phyloP scores from a whole-genome alignment of 1,140 invertebrate genomes.

The Sesamia nonagrioides region DNA sequence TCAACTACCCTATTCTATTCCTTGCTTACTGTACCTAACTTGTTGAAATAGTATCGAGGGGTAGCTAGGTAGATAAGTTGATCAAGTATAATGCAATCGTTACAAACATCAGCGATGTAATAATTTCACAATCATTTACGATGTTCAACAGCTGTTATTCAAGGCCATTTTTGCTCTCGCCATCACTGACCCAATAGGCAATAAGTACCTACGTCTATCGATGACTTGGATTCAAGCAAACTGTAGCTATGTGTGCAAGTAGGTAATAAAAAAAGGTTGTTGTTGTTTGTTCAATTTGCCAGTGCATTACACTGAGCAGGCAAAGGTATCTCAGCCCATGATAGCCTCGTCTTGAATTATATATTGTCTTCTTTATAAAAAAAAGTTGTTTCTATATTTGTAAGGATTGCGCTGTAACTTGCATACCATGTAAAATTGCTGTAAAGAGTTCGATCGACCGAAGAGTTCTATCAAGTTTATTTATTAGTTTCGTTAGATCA shows the following conservation, averaged over 20 bases:
- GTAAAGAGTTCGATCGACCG: neutral
- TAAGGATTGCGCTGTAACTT: slow-evolving; percentile 4
- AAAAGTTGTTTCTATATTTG: neutral
- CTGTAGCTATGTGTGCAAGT: neutral
- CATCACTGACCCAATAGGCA: slow-evolving; percentile 13
- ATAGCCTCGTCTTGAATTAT: no score
- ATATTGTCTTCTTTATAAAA: no score
- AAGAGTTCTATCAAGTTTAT: neutral
- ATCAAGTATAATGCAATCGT: neutral
- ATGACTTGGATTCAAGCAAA: neutral
- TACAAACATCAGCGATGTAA: neutral
- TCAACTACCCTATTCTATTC: no score
- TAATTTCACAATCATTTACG: neutral
- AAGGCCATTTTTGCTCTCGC: slow-evolving; percentile 13
- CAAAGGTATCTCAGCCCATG: no score
- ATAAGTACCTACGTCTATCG: neutral
- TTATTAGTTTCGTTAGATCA: neutral
- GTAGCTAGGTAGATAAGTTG: neutral
- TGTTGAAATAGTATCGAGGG: neutral
- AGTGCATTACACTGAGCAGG: no score
- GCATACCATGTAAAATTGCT: neutral
- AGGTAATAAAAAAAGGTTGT: slow-evolving; percentile 3
- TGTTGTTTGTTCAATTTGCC: no score
- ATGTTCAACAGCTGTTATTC: slow-evolving; percentile 3
- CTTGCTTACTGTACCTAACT: no score